A percentile compares a stretch with the other conserved stretches of the same genome.
phyloP scores from a whole-genome alignment of 2,113 vertebrate genomes.

The Grammomys surdaster region DNA sequence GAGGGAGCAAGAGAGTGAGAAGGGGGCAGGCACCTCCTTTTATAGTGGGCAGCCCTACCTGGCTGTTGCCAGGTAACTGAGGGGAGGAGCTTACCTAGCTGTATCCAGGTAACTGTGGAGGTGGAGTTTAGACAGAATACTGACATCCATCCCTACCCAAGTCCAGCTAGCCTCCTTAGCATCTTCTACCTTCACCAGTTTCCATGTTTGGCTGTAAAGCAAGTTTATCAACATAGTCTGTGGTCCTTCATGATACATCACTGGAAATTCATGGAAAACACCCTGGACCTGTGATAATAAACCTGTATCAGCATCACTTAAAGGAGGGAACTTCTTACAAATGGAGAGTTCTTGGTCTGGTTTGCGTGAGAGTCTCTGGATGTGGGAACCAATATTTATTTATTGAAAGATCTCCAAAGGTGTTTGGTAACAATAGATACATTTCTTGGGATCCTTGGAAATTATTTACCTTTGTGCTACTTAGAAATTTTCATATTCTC shows the following conservation, averaged over 20 bases:
- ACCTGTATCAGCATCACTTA: conserved; percentile 6
- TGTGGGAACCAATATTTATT: neutral
- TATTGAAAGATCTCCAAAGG: neutral
- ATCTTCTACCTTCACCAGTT: neutral
- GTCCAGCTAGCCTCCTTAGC: conserved; percentile 23
- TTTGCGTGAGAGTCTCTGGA: conserved; percentile 28
- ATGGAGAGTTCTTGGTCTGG: neutral
- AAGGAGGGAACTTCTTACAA: neutral
- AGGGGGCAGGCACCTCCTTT: too few species aligned
- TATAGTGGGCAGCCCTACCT: too few species aligned
- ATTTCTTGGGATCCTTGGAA: conserved; percentile 13
- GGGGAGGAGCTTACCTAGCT: too few species aligned
- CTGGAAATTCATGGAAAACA: conserved; percentile 1
- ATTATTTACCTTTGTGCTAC: conserved; percentile 6
- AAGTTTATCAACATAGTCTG: neutral
- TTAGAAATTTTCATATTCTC: conserved; percentile 32
- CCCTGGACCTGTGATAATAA: neutral
- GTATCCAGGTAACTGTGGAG: too few species aligned
- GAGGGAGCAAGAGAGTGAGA: too few species aligned
- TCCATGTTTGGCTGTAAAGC: neutral
- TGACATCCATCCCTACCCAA: neutral
- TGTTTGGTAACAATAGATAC: conserved; percentile 12
- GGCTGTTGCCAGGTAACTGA: too few species aligned
- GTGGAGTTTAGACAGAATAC: too few species aligned
- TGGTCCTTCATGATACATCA: neutral